Base-by-base conservation (phyloP, 2,113 vertebrate species). In the Falcunculus frontatus region DNA sequence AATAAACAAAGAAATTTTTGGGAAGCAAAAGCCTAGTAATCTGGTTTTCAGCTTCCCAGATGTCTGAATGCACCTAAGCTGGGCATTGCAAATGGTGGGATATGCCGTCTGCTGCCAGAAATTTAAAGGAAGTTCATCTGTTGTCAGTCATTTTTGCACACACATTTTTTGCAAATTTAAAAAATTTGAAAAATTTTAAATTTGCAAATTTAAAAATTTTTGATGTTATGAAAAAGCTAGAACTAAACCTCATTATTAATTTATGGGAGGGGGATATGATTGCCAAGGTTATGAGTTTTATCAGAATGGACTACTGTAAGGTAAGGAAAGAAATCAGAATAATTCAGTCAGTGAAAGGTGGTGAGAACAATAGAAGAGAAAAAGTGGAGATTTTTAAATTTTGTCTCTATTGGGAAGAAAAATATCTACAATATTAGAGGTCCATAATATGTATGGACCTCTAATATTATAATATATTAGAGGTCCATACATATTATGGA, bases 401-500 rank as follows among this genome's bases (percentile, higher is more conserved):
- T 74, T 73, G 4, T 49, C 75, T 62, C 10, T 52, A 19, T 8
- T 33, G 78, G 4, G 5, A 46, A 33, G 4, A 4, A 25, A 73
- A 63, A 22, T 10, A n/a, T 22, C 11, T 6, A 11, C 16, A 27
- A 14, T 44, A 52, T 52, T 69, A 56, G 13, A 47, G 6, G 2
- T 8, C 12, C 5, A 6, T 12, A 11, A 7, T 7, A 39, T 17
- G 6, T 32, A n/a, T n/a, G n/a, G n/a, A n/a, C n/a, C n/a, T n/a
- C n/a, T n/a, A n/a, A n/a, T n/a, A n/a, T n/a, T n/a, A n/a, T n/a
- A n/a, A n/a, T n/a, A n/a, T 44, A 52, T 52, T 69, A 56, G 13
- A 47, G 6, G 2, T 8, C 12, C 5, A 6, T 12, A 11, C n/a
- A n/a, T n/a, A n/a, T n/a, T 32, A n/a, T n/a, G n/a, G n/a, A n/a